These are phyloP conservation scores for Leucopsar rothschildi DNA, from an alignment of 2,113 vertebrate species.

Conservation along the genomic window DNA sequence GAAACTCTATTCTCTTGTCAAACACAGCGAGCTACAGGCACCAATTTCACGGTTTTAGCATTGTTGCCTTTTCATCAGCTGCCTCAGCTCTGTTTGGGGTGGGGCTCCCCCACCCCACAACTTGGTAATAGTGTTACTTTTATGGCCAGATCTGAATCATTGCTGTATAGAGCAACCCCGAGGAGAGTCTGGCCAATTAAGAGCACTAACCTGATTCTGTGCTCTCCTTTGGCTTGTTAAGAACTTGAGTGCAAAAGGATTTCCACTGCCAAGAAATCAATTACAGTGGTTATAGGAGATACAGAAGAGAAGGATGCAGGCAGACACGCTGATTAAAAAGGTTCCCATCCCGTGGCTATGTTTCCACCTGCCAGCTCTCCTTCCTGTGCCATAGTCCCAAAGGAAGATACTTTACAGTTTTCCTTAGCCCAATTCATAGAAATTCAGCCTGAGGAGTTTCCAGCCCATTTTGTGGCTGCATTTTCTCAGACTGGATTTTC, in stretches of 20 bases:
- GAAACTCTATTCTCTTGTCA: background rate
- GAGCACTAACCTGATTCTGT: background rate
- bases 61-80: background rate
- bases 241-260: background rate
- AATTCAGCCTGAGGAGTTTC: background rate
- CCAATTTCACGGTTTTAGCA: background rate
- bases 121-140: background rate
- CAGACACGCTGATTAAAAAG: background rate
- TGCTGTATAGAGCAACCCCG: background rate
- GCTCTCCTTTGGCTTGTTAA: background rate
- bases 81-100: background rate
- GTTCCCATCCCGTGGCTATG: accelerated
- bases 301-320: background rate
- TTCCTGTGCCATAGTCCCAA: background rate
- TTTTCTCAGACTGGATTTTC: background rate
- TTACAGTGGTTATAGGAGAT: background rate
- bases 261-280: background rate
- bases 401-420: background rate
- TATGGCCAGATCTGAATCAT: background rate
- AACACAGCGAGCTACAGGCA: background rate
- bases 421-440: background rate
- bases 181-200: background rate
- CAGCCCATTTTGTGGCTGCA: background rate
- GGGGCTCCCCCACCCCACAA: background rate
- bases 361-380: background rate